Evolutionary conservation across 2,888 invertebrate species (phyloP).

Genomic region (Eupithecia tripunctaria): DNA sequence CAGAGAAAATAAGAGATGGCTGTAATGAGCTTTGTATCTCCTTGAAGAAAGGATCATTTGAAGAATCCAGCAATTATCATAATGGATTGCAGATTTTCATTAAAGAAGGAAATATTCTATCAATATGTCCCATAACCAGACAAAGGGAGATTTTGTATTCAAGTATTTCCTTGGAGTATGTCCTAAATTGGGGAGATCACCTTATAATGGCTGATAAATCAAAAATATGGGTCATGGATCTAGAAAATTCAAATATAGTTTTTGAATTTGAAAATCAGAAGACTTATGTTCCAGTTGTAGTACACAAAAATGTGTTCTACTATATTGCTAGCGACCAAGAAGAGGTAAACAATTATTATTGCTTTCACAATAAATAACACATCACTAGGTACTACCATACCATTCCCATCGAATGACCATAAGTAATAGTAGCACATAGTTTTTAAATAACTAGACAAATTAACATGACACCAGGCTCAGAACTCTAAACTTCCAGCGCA

Average conservation of each 20-base stretch:
- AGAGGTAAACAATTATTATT: conserved; percentile 55
- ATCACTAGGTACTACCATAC: not conserved
- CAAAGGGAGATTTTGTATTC: conserved; percentile 53
- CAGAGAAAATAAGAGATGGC: conserved; percentile 52
- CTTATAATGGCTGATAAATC: conserved; percentile 56
- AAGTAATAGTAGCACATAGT: no score
- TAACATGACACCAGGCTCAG: no score
- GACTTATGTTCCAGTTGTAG: conserved; percentile 58
- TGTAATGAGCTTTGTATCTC: conserved; percentile 50
- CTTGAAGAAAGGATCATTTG: conserved; percentile 55
- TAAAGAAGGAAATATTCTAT: conserved; percentile 51
- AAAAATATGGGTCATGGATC: conserved; percentile 68
- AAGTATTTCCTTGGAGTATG: conserved; percentile 49
- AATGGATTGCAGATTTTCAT: conserved; percentile 59
- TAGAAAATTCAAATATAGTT: conserved; percentile 55
- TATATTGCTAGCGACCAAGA: conserved; percentile 61
- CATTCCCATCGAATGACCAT: not conserved
- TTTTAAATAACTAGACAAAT: no score
- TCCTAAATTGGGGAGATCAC: conserved; percentile 62
- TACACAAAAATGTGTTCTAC: conserved; percentile 64
- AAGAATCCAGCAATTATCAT: conserved; percentile 20
- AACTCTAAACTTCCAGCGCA: no score
- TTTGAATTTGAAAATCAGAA: conserved; percentile 59
- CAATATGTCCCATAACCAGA: conserved; percentile 66
- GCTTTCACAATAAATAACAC: not conserved